Percentiles rank a stretch among this genome's conserved stretches.
phyloP scores from a whole-genome alignment of 2,888 invertebrate genomes.

The Caradrina kadenii region DNA sequence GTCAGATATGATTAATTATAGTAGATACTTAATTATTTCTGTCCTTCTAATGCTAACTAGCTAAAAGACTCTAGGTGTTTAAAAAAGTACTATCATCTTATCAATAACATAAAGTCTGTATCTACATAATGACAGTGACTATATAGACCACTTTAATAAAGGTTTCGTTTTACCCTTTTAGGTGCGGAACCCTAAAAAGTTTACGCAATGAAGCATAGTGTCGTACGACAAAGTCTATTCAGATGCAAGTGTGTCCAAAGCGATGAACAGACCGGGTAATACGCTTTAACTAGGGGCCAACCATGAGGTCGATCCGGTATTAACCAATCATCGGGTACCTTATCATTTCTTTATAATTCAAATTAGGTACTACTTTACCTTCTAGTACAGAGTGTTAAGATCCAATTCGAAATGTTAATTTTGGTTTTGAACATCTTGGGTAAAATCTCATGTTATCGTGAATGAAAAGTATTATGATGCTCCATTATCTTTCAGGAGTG shows the following conservation, averaged over 20 bases:
- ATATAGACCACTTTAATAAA: constrained; percentile 53
- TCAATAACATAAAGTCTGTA: neutral
- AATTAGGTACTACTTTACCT: neutral
- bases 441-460: no score
- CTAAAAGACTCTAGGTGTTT: neutral
- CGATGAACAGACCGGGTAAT: constrained; percentile 79
- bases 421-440: no score
- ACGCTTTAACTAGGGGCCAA: constrained; percentile 72
- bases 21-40: neutral
- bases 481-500: neutral
- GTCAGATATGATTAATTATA: neutral
- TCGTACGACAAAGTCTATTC: constrained; percentile 76
- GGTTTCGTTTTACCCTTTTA: neutral
- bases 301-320: constrained; percentile 69
- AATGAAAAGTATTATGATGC: neutral
- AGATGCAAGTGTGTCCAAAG: constrained; percentile 80
- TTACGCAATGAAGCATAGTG: constrained; percentile 74
- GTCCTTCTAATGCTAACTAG: neutral
- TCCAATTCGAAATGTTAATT: no score
- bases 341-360: neutral
- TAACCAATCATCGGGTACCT: constrained; percentile 26
- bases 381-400: neutral
- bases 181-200: constrained; percentile 15
- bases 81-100: neutral
- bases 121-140: constrained; percentile 37